These are phyloP conservation scores for Caligus rogercresseyi DNA, from an alignment of 1,140 invertebrate species.

Conservation along the genomic window DNA sequence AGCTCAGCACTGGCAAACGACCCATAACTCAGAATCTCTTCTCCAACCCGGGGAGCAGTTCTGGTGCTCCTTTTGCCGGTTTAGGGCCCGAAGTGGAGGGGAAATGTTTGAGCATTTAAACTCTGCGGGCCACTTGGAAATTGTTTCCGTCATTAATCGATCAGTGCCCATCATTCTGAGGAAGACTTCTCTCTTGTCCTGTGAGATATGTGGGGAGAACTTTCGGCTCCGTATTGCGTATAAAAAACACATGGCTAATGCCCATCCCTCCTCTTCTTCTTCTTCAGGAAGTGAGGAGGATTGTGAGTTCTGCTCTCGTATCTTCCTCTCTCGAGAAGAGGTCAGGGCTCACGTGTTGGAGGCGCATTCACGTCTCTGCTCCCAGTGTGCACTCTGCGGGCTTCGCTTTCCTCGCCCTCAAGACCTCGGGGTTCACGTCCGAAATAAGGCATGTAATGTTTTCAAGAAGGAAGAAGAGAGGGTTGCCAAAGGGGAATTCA, in stretches of 20 bases:
- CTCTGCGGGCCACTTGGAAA: not conserved
- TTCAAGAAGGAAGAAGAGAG: not conserved
- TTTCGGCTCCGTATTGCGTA: constrained; percentile 5
- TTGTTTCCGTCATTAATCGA: constrained; percentile 3
- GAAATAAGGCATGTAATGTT: not conserved
- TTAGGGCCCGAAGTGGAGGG: not conserved
- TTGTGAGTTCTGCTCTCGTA: constrained; percentile 1
- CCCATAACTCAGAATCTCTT: not conserved
- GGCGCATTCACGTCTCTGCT: not conserved
- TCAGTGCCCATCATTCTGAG: constrained; percentile 9
- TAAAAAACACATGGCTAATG: not conserved
- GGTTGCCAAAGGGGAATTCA: not conserved
- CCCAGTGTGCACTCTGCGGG: constrained; percentile 7
- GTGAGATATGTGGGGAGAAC: not conserved
- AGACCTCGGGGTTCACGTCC: constrained; percentile 5
- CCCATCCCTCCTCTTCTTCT: not conserved
- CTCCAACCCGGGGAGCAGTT: not conserved
- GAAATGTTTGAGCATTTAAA: not conserved
- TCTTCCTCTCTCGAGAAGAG: not conserved
- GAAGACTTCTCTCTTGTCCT: not conserved
- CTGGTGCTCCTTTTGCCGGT: constrained; percentile 13
- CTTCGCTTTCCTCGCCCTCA: not conserved
- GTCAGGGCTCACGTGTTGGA: not conserved
- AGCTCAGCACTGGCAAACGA: not conserved
- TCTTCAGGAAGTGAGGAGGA: not conserved